Evolutionary conservation across 1,140 invertebrate genomes (phyloP), one percentile per base, ranked within the genome.

Genomic region (Penaeus indicus): DNA sequence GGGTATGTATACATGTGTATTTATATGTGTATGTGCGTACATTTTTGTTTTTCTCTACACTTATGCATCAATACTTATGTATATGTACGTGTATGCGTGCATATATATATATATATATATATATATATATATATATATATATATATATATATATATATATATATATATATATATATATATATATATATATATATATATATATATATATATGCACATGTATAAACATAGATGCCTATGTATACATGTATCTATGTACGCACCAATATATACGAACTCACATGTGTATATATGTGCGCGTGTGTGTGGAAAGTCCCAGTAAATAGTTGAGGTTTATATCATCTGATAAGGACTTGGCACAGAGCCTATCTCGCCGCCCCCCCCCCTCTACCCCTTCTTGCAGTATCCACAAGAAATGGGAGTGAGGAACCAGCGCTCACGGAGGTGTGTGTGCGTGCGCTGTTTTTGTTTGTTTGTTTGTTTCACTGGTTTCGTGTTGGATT

Each of bases 281-380:
- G 32, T 72, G 32, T 72, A 72, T 72, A n/a, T 72, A n/a, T 72
- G 32, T 72, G 32, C 21, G 32, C 21, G 32, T 72, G 32, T 72
- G 32, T 72, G 42, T 25, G 72, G 42, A 75, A 75, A 84, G 62
- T 25, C 19, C 82, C 82, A 84, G 82, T 84, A 84, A 84, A 84
- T 84, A 84, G 61, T 63, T 84, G 32, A 63, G 82, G 82, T 84
- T 84, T 84, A 84, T 84, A 84, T 84, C 82, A 84, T 84, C 82
- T 84, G 82, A 84, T 84, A 84, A 84, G n/a, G 4, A 38, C 16
- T 84, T 84, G 82, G 82, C 82, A 84, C 60, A n/a, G 47, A 63
- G 60, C 82, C 82, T 84, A 84, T 84, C 82, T 64, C 82, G 67
- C 82, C 32, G 21, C 27, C 22, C 60, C 82, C 22, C 27, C n/a